Evolutionary conservation across 2,113 vertebrate species (phyloP), one percentile per base, ranked within the genome.

Genomic region (Lates calcarifer): DNA sequence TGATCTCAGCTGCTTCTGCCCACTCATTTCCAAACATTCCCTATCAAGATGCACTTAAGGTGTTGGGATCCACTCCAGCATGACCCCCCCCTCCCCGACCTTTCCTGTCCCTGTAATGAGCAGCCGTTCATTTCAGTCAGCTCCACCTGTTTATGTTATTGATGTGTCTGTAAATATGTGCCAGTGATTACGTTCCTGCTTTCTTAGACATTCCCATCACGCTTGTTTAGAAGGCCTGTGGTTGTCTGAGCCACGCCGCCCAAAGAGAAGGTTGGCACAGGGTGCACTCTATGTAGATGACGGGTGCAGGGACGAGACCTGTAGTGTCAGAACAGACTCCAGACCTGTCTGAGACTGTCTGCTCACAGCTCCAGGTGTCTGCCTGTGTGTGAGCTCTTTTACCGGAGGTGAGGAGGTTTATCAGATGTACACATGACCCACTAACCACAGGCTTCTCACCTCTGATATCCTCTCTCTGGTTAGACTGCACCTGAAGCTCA

Each of bases 121-220:
- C 17, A 33, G 51, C 33, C 4, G 64, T 39, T 39, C 12, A 60
- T 82, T 70, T 78, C 64, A 57, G 0, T 81, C 17, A 65, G 43
- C 3, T 55, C 22, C 69, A 24, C 56, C 70, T 14, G 9, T 79
- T 66, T 26, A 17, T 80, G 70, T 71, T 72, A 4, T 74, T 69
- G 62, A 15, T 26, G 64, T 87, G 56, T 80, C 0, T 82, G 65
- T 89, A 84, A 80, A 87, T 83, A 86, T 74, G 81, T 81, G 76
- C 78, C 84, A 70, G 81, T 83, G 70, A 64, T 86, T 31, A 33
- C 56, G 82, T 55, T 22, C 31, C 73, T 47, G 26, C 65, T 82
- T 83, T 79, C 70, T 24, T 58, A 86, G 45, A 90, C 89, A 90
- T 94, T 94, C 90, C 91, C 87, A 63, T 85, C 58, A 35, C 29